Evolutionary conservation across 2,888 invertebrate genomes (phyloP), one percentile per base, ranked within the genome.

Genomic region (Dicroscelio sp.): DNA sequence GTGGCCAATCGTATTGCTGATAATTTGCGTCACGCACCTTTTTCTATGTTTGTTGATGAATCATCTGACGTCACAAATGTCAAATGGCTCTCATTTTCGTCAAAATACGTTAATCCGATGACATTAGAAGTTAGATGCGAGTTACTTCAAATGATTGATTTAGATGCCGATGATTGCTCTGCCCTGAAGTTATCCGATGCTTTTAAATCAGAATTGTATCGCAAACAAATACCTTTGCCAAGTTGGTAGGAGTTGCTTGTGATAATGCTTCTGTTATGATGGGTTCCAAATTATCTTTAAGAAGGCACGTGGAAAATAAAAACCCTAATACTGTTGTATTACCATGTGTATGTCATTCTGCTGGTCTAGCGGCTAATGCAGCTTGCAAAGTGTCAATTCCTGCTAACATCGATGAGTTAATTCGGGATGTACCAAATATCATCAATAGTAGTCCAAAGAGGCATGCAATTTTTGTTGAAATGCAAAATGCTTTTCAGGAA

Each of bases 231-330:
- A 82, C 90, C 91, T 14, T 93, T 25, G 23, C 25, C 27, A 87
- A 90, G n/a, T 43, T 92, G 31, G 35, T 90, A 1, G 90, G 88
- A 25, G n/a, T 92, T 60, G 86, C 90, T 25, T 90, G 86, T 48
- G 91, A 91, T 65, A 86, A 92, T 83, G 92, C 92, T 33, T 90
- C 90, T 0, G 92, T 92, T 17, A 93, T 93, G 93, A 58, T 83
- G 14, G 92, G 92, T 12, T 65, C 65, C 20, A 75, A 89, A 65
- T 76, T 38, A 20, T 93, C 92, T 12, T 93, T 93, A 48, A 76
- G 75, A 35, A 86, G 76, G 0, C 60, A 27, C 60, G 48, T 86
- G 20, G 25, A 75, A n/a, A 20, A 65, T 48, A 63, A 80, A 30
- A 75, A 67, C 20, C 79, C 38, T 17, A 58, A 63, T 8, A 38